Conservation (phyloP, 2,113 vertebrate genomes). For the Thamnaconus septentrionalis region DNA sequence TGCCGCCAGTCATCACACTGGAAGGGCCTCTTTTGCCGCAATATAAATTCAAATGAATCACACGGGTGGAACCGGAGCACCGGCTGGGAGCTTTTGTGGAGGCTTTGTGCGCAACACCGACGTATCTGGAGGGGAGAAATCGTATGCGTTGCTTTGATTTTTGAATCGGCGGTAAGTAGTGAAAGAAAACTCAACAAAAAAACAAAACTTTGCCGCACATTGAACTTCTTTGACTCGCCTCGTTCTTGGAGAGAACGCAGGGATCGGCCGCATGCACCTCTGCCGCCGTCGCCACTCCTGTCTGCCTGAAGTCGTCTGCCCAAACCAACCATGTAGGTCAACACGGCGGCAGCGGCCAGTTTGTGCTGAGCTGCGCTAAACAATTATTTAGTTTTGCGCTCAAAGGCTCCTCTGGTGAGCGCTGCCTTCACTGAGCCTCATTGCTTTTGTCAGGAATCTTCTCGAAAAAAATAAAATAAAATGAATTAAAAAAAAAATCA, state of each 20-base stretch:
- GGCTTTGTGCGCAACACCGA: no score
- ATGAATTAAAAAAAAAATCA: no score
- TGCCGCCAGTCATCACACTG: slow-evolving; percentile 25
- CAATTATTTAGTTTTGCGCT: slow-evolving; percentile 3
- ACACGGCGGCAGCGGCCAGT: slow-evolving; percentile 35
- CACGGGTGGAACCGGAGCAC: slow-evolving; percentile 20
- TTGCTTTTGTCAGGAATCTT: slow-evolving; percentile 9
- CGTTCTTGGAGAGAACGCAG: slow-evolving; percentile 66
- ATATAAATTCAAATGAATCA: slow-evolving; percentile 9
- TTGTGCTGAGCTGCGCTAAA: slow-evolving; percentile 41
- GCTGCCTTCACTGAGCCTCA: slow-evolving; percentile 1
- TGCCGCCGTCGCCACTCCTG: slow-evolving; percentile 47
- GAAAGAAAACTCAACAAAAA: no score
- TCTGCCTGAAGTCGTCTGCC: slow-evolving; percentile 33
- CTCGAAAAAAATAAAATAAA: neutral
- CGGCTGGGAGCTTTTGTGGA: slow-evolving; percentile 2
- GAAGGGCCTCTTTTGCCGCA: slow-evolving; percentile 16
- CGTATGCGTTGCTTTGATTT: no score
- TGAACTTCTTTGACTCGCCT: slow-evolving; percentile 42
- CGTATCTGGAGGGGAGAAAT: no score
- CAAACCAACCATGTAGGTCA: slow-evolving; percentile 50
- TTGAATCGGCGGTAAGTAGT: no score
- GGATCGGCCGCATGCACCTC: slow-evolving; percentile 17
- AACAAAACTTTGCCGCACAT: no score
- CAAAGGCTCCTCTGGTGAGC: slow-evolving; percentile 20